Evolutionary conservation across 2,113 vertebrate species (phyloP).

Genomic region (Nycticryphes semicollaris): DNA sequence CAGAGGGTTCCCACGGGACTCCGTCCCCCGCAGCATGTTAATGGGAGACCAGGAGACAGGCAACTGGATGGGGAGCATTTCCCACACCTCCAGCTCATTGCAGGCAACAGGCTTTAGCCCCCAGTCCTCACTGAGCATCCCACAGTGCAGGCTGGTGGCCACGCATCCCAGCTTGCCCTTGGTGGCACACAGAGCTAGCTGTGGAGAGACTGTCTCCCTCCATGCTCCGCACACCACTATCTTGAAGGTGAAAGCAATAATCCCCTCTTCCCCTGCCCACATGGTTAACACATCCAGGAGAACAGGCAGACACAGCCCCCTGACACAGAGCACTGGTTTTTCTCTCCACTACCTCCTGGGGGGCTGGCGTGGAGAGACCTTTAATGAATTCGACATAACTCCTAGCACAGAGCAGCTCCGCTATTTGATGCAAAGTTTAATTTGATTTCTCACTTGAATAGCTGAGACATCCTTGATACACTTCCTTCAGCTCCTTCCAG

Average conservation of each 20-base stretch:
- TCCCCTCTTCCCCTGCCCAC: neutral
- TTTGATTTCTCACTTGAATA: conserved; percentile 69
- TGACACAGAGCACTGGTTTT: neutral
- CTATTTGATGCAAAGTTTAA: conserved; percentile 56
- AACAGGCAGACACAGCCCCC: neutral
- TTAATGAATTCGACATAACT: neutral
- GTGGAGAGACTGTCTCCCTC: neutral
- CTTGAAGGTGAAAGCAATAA: neutral
- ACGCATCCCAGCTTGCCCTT: accelerated
- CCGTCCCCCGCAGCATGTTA: neutral
- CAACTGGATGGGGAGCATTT: neutral
- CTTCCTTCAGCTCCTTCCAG: conserved; percentile 20
- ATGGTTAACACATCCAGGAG: neutral
- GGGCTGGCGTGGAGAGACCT: neutral
- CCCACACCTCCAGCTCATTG: neutral
- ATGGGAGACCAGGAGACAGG: neutral
- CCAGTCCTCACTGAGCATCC: neutral
- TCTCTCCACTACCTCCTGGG: neutral
- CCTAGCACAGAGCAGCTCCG: conserved; percentile 1
- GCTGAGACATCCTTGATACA: conserved; percentile 56
- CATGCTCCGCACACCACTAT: neutral
- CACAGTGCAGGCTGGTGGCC: neutral
- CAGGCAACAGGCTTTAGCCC: neutral
- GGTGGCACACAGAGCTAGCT: neutral
- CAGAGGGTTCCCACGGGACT: neutral